These are phyloP conservation scores for Hippocampus comes DNA, from an alignment of 2,113 vertebrate genomes.

Conservation along the genomic window DNA sequence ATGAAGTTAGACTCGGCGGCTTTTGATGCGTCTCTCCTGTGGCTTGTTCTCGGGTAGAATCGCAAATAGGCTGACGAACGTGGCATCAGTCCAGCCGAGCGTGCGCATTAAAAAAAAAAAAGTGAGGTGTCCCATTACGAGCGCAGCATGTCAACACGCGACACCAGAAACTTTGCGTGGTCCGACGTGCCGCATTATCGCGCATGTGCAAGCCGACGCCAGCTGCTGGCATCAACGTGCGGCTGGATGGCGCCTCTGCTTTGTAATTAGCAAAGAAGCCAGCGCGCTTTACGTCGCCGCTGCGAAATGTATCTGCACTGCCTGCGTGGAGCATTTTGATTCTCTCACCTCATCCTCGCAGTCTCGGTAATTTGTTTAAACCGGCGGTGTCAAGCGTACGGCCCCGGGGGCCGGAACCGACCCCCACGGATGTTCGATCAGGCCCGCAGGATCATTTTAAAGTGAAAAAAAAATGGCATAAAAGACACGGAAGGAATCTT, in stretches of 20 bases:
- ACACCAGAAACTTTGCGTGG: conserved; percentile 18
- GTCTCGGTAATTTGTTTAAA: background rate
- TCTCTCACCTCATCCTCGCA: background rate
- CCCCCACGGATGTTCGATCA: too few species aligned
- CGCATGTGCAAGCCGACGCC: background rate
- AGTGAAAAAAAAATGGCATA: too few species aligned
- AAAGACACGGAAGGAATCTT: too few species aligned
- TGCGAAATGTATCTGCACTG: background rate
- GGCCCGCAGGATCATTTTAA: too few species aligned
- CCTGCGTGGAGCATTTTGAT: background rate
- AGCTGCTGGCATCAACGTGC: background rate
- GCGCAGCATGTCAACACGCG: conserved; percentile 21
- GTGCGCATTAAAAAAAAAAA: background rate
- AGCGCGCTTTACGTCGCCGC: background rate
- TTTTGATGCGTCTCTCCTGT: conserved; percentile 31
- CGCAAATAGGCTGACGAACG: conserved; percentile 8
- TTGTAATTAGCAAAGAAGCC: background rate
- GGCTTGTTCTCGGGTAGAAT: conserved; percentile 21
- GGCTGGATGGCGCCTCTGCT: background rate
- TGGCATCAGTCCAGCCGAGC: background rate
- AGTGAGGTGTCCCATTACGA: conserved; percentile 6
- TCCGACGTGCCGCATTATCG: background rate
- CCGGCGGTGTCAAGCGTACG: too few species aligned
- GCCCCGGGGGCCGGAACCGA: too few species aligned
- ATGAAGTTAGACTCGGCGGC: conserved; percentile 30